Evolutionary conservation across 2,113 vertebrate species (phyloP).

Genomic region (Platysternon megacephalum): DNA sequence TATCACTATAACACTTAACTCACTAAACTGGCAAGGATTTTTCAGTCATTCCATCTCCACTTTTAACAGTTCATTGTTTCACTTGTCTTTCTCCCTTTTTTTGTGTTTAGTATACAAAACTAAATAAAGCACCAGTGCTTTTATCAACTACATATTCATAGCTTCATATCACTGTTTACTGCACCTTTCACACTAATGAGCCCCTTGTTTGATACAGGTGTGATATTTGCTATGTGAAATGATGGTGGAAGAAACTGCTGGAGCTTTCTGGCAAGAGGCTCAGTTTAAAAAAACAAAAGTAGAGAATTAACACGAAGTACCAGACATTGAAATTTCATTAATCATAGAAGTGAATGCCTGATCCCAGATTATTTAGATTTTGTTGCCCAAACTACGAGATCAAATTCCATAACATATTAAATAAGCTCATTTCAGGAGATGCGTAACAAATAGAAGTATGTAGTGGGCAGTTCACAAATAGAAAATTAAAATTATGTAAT

Average conservation of each 20-base stretch:
- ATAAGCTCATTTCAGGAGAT: slow-evolving; percentile 16
- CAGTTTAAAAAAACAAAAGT: slow-evolving; percentile 39
- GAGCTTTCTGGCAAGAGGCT: slow-evolving; percentile 80
- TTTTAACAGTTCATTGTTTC: slow-evolving; percentile 80
- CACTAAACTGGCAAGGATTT: slow-evolving; percentile 80
- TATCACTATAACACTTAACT: slow-evolving; percentile 71
- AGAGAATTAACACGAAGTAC: slow-evolving; percentile 7
- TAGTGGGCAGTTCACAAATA: slow-evolving; percentile 28
- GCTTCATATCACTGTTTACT: slow-evolving; percentile 56
- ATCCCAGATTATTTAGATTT: slow-evolving; percentile 29
- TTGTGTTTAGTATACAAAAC: slow-evolving; percentile 63
- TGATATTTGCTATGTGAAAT: slow-evolving; percentile 51
- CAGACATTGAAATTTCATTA: not conserved
- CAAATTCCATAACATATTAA: slow-evolving; percentile 11
- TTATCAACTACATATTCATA: slow-evolving; percentile 57
- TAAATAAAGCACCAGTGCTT: slow-evolving; percentile 65
- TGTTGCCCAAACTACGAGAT: slow-evolving; percentile 18
- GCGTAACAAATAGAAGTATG: not conserved
- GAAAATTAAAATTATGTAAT: not conserved
- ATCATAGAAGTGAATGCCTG: not conserved
- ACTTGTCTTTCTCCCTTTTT: slow-evolving; percentile 72
- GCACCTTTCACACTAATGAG: slow-evolving; percentile 65
- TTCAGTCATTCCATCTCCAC: slow-evolving; percentile 79
- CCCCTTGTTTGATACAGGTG: slow-evolving; percentile 63
- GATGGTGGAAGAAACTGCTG: slow-evolving; percentile 70